These are phyloP conservation scores for Endotricha flammealis DNA, from an alignment of 2,888 invertebrate species.

Conservation along the genomic window DNA sequence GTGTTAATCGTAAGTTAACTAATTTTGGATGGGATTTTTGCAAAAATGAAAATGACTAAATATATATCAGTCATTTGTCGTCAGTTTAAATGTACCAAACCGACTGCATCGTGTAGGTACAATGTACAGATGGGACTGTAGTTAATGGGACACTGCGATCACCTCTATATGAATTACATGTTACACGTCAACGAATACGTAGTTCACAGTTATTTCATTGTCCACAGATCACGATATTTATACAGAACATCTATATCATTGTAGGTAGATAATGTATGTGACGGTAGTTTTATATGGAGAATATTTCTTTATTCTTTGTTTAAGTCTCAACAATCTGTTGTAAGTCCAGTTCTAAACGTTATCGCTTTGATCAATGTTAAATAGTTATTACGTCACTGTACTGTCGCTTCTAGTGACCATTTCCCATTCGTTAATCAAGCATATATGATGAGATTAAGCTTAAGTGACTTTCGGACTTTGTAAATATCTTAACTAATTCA, in stretches of 20 bases:
- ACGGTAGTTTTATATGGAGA: slow-evolving; percentile 59
- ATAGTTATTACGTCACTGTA: slow-evolving; percentile 51
- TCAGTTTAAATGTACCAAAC: no score
- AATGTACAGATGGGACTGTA: no score
- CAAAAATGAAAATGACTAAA: no score
- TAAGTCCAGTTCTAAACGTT: slow-evolving; percentile 51
- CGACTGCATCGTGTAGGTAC: no score
- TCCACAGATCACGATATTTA: slow-evolving; percentile 40
- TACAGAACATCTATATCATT: slow-evolving; percentile 42
- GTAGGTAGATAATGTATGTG: slow-evolving; percentile 65
- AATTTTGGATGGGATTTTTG: no score
- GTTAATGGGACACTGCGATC: no score
- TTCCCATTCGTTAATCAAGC: slow-evolving; percentile 41
- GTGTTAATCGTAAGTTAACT: no score
- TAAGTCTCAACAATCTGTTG: slow-evolving; percentile 44
- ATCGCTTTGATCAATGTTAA: slow-evolving; percentile 63
- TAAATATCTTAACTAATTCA: slow-evolving; percentile 56
- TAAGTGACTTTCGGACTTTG: slow-evolving; percentile 57
- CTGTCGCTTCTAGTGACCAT: slow-evolving; percentile 65
- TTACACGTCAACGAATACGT: slow-evolving; percentile 18
- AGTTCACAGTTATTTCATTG: slow-evolving; percentile 27
- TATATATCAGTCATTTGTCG: no score
- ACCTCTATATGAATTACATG: no score
- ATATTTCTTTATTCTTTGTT: slow-evolving; percentile 30
- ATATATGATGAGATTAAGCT: slow-evolving; percentile 51